Base-by-base conservation (phyloP, 2,888 invertebrate genomes). In the Harmothoe impar region DNA sequence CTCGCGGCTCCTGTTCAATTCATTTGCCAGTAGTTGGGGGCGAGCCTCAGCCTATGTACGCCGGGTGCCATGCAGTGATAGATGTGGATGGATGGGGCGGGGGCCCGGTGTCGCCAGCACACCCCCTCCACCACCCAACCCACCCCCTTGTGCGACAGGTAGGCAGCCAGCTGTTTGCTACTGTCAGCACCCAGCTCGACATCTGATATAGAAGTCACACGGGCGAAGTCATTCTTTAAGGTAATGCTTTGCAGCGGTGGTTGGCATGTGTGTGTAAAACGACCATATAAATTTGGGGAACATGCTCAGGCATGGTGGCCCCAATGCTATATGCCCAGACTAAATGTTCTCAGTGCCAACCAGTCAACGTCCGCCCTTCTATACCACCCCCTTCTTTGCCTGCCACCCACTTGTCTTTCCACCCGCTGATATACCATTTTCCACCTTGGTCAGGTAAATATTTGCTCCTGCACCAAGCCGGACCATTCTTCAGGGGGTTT, bases 391-490 rank as follows among this genome's bases (percentile, higher is more conserved):
- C 3, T 35, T 35, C 54, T 25, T 7, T 15, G 29, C 86, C 86
- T 31, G 20, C 29, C 52, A 25, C 54, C 86, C 84, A 1, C 43
- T 43, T 51, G 12, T 35, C 43, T 52, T 20, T 43, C 43, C 52
- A 52, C 86, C 56, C 54, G 31, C 86, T 29, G 54, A 86, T 54
- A 86, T 86, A 86, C 84, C 86, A 86, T 86, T 86, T 86, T 86
- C 86, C 54, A 86, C 86, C 86, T 86, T 86, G 86, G 86, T 54
- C 86, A 86, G 25, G 86, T 86, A 86, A 86, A 86, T 86, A 86
- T 86, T 86, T 86, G 86, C 20, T 10, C 86, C 54, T 86, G 54
- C 56, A 54, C 54, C 86, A 12, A 25, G 31, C 56, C 25, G 20
- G 86, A 17, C 86, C 54, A 86, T 86, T 86, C 86, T 29, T 86